Conservation (phyloP, 2,888 invertebrate genomes). For the Lypha dubia region DNA sequence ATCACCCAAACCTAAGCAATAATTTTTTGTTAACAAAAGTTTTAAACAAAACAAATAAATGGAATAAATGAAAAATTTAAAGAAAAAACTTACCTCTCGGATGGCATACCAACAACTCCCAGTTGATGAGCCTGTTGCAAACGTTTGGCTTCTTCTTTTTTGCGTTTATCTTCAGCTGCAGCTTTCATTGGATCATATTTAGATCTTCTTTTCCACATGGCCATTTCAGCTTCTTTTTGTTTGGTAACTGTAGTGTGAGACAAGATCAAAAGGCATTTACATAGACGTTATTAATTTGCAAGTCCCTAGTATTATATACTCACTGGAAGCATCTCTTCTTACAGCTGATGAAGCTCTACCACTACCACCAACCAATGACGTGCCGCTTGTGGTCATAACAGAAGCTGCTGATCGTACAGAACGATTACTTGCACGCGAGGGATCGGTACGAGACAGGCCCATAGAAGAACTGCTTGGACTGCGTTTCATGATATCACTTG, state of each 20-base stretch:
- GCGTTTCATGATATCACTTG: conserved; percentile 78
- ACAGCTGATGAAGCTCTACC: conserved; percentile 78
- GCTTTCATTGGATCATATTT: conserved; percentile 97
- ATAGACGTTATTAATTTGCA: background rate
- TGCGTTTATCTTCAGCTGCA: conserved; percentile 92
- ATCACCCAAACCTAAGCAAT: conserved; percentile 42
- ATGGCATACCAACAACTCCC: conserved; percentile 74
- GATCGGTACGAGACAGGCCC: conserved; percentile 80
- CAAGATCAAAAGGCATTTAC: background rate
- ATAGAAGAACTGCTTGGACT: conserved; percentile 83
- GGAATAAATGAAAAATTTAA: conserved; percentile 4
- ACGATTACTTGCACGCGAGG: conserved; percentile 81
- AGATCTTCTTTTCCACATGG: conserved; percentile 97
- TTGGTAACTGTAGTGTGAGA: conserved; percentile 84
- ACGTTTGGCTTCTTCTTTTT: conserved; percentile 85
- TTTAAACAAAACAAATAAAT: background rate
- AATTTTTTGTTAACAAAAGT: conserved; percentile 26
- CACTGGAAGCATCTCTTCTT: conserved; percentile 81
- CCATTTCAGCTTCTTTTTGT: conserved; percentile 92
- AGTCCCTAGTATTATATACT: conserved; percentile 53
- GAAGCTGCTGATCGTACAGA: conserved; percentile 81
- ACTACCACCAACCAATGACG: conserved; percentile 75
- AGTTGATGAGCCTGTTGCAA: conserved; percentile 77
- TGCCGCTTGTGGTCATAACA: conserved; percentile 79
- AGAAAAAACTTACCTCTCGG: conserved; percentile 80